These are phyloP conservation scores for Aphidius gifuensis DNA, from an alignment of 1,140 invertebrate genomes.

Conservation along the genomic window DNA sequence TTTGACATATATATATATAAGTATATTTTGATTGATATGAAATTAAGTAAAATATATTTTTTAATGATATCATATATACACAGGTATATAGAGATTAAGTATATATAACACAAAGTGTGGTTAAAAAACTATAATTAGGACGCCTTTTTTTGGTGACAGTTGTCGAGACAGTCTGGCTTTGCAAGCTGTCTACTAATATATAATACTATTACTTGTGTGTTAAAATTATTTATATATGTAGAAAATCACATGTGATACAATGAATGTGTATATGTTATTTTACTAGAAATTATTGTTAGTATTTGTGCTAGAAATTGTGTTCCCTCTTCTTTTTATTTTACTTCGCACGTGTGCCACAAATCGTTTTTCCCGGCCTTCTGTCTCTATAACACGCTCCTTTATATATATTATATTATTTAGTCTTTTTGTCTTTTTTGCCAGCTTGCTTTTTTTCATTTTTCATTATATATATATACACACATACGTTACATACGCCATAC, in stretches of 20 bases:
- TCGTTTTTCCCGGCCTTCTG: constrained; percentile 4
- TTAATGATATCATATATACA: neutral
- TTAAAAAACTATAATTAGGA: constrained; percentile 10
- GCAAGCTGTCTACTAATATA: constrained; percentile 1
- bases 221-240: no score
- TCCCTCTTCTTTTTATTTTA: no score
- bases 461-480: no score
- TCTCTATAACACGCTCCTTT: neutral
- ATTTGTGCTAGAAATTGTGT: no score
- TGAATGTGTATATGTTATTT: no score
- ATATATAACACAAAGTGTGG: neutral
- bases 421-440: no score
- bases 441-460: no score
- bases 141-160: constrained; percentile 12
- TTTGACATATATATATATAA: neutral
- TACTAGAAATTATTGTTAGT: no score
- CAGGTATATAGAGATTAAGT: constrained; percentile 4
- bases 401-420: no score
- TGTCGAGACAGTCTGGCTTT: constrained; percentile 3
- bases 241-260: no score
- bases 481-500: neutral
- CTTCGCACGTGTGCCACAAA: constrained; percentile 15
- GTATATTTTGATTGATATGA: no score
- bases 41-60: neutral
- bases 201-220: no score